Base-by-base conservation (phyloP, 2,113 vertebrate species). In the Misgurnus mizolepis region DNA sequence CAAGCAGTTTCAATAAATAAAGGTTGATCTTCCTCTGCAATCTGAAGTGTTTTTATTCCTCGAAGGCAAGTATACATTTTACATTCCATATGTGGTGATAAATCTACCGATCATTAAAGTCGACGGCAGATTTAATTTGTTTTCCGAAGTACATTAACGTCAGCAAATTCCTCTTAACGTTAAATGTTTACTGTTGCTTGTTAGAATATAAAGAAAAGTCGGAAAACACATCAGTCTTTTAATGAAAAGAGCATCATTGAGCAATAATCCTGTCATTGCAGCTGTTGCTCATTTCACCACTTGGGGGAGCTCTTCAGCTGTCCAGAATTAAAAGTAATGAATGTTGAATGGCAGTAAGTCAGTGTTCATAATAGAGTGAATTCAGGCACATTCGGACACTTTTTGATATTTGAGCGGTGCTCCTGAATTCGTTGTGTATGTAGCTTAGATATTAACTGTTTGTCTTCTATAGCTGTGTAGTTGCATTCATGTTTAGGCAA, bases 1-100 rank as follows among this genome's bases (percentile, higher is more conserved):
- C 96, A 96, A 98, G 95, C 96, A 95, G 97, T 98, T 98, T 98
- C 94, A 97, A 98, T 98, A 92, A 93, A 93, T 91, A 98, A 97
- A 96, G 94, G 93, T 97, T 92, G 94, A 97, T 97, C 95, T 98
- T 98, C 94, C 95, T 96, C 95, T 93, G 92, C 93, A 93, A 92
- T 91, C 88, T 91, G 90, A 71, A 66, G 34, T 67, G 81, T 55
- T 78, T 68, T 85, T 70, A 62, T 78, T 67, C 10, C 11, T 56
- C 7, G 4, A 39, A 43, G 43, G 56, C 66, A 76, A 40, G 17
- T 66, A 47, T 39, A 45, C 5, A 3, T 70, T 77, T 77, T 74
- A 77, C 64, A 41, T 75, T 22, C 49, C 27, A 18, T 68, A 78
- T 12, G 3, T 14, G 71, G 45, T 58, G 84, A 40, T 79, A 62